Percentiles rank a stretch among this genome's conserved stretches.
phyloP scores from a whole-genome alignment of 2,113 vertebrate genomes.

The Ptyas mucosa region DNA sequence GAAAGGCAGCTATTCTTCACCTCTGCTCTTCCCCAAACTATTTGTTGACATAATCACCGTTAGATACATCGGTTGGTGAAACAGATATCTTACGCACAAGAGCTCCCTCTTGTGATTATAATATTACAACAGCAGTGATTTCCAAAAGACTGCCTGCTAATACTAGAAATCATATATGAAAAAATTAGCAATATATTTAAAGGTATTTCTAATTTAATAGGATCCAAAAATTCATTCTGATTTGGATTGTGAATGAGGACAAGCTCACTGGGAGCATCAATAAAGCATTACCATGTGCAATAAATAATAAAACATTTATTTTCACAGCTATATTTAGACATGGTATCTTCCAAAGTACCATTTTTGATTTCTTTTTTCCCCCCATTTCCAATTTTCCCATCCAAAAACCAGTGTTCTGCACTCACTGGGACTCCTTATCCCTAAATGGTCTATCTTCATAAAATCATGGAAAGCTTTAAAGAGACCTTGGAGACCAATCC shows the following conservation, averaged over 20 bases:
- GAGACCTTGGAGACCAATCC: neutral
- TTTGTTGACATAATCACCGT: slow-evolving; percentile 58
- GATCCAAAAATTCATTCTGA: neutral
- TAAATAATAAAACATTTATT: neutral
- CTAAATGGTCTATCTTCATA: neutral
- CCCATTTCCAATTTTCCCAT: neutral
- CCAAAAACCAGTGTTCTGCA: neutral
- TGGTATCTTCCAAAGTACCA: neutral
- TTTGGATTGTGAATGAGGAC: neutral
- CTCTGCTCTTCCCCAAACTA: slow-evolving; percentile 42
- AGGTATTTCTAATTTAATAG: neutral
- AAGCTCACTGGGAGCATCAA: neutral
- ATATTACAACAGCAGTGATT: fast-evolving
- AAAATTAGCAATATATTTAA: neutral
- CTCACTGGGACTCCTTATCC: neutral
- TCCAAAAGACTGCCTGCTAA: neutral
- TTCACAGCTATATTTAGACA: neutral
- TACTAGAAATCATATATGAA: neutral
- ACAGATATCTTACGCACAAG: slow-evolving; percentile 20
- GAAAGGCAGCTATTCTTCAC: slow-evolving; percentile 44
- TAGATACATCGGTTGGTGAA: slow-evolving; percentile 34
- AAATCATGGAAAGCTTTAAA: neutral
- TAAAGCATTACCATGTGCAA: neutral
- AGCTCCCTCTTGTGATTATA: slow-evolving; percentile 43
- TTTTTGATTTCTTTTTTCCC: neutral